Conservation (phyloP, 2,113 vertebrate genomes). For the Macquaria ambigua region DNA sequence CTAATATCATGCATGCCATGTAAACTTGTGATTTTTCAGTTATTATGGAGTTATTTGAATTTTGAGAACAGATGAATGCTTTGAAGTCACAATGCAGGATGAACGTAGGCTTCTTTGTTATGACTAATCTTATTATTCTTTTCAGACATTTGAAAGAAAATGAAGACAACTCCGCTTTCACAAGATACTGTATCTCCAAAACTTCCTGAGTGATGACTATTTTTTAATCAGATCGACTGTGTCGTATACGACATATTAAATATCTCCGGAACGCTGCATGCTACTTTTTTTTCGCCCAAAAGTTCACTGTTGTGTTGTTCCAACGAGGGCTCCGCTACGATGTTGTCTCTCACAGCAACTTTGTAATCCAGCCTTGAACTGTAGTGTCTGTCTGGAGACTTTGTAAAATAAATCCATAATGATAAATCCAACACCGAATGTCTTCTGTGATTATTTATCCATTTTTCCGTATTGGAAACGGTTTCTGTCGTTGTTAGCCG, state of each 20-base stretch:
- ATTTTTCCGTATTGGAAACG: neutral
- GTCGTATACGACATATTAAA: too few species aligned
- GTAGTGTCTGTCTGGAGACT: neutral
- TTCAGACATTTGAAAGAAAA: conserved; percentile 36
- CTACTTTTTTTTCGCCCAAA: too few species aligned
- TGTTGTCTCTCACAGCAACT: neutral
- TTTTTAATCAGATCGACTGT: too few species aligned
- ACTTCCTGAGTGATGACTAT: too few species aligned
- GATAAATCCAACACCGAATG: neutral
- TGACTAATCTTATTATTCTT: neutral
- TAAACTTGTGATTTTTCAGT: neutral
- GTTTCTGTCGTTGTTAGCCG: neutral
- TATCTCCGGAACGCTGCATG: too few species aligned
- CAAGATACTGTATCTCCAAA: neutral
- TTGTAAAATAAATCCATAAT: neutral
- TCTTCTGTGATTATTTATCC: neutral
- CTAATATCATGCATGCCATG: too few species aligned
- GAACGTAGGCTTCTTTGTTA: neutral
- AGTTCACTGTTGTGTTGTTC: too few species aligned
- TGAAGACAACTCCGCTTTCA: neutral
- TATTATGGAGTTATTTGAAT: neutral
- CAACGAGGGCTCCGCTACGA: too few species aligned
- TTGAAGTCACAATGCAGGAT: neutral
- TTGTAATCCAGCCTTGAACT: neutral
- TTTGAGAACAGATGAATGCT: neutral